Conservation (phyloP, 1,140 invertebrate genomes). For the Ruditapes philippinarum region DNA sequence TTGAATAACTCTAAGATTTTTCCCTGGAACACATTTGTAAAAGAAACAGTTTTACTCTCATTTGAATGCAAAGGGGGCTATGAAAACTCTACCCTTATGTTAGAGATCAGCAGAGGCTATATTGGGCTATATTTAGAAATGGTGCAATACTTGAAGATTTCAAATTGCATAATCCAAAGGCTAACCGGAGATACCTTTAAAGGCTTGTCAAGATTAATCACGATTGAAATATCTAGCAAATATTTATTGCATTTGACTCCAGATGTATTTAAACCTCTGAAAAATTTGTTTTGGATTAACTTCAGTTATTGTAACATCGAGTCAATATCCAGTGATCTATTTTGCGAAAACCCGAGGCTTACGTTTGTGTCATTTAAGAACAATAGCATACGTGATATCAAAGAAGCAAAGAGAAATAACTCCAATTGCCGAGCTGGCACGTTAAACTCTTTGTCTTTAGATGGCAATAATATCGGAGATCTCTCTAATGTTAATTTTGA, state of each 20-base stretch:
- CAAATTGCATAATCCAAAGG: not conserved
- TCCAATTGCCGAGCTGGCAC: not conserved
- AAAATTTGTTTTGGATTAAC: not conserved
- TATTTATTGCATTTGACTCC: not conserved
- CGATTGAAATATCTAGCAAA: not conserved
- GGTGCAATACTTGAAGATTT: not conserved
- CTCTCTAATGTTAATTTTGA: constrained; percentile 15
- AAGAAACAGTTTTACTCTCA: not conserved
- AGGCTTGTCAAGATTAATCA: not conserved
- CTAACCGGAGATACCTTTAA: not conserved
- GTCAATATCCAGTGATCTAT: not conserved
- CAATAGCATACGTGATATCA: constrained; percentile 1
- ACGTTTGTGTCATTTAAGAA: not conserved
- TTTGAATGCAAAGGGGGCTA: not conserved
- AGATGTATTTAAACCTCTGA: not conserved
- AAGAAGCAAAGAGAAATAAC: not conserved
- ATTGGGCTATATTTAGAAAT: not conserved
- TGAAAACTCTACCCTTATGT: not conserved
- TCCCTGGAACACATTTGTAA: not conserved
- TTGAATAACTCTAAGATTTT: not conserved
- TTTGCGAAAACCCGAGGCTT: constrained; percentile 2
- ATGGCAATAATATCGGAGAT: not conserved
- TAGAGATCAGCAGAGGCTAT: not conserved
- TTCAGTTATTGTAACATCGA: not conserved
- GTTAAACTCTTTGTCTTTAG: constrained; percentile 22